Conservation (phyloP, 2,797 vertebrate species). For the Neosilurus hyrtlii region DNA sequence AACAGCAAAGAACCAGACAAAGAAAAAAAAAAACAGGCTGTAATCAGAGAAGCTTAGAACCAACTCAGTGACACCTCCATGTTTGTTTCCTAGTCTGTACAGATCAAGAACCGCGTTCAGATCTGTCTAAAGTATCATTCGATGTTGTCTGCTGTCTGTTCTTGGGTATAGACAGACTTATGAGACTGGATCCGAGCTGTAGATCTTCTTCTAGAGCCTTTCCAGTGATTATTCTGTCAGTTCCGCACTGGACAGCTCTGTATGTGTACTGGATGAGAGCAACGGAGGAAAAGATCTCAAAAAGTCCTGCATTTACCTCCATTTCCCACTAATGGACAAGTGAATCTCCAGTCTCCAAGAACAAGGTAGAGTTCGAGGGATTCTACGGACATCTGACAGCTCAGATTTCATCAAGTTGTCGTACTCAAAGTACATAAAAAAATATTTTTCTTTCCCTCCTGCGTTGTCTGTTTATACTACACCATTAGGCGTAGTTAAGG, state of each 20-base stretch:
- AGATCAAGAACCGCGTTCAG: not conserved
- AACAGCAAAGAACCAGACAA: not conserved
- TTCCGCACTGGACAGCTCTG: not conserved
- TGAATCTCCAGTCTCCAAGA: not conserved
- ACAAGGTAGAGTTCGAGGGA: not conserved
- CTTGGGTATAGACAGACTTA: too few species aligned
- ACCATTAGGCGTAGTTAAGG: conserved; percentile 51
- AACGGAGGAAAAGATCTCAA: not conserved
- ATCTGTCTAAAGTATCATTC: not conserved
- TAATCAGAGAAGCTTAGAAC: not conserved
- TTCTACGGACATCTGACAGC: not conserved
- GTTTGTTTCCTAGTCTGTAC: not conserved
- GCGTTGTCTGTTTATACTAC: too few species aligned
- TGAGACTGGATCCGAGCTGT: not conserved
- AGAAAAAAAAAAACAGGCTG: not conserved
- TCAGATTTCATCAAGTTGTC: not conserved
- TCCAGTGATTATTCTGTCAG: not conserved
- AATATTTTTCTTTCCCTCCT: too few species aligned
- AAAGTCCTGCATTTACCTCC: not conserved
- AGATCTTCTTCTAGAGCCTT: not conserved
- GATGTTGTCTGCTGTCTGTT: not conserved
- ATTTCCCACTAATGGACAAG: not conserved
- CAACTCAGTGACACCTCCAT: not conserved
- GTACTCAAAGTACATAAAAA: not conserved
- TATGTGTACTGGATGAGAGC: too few species aligned